Evolutionary conservation across 2,888 invertebrate species (phyloP).

Genomic region (Lamellibrachia satsuma): DNA sequence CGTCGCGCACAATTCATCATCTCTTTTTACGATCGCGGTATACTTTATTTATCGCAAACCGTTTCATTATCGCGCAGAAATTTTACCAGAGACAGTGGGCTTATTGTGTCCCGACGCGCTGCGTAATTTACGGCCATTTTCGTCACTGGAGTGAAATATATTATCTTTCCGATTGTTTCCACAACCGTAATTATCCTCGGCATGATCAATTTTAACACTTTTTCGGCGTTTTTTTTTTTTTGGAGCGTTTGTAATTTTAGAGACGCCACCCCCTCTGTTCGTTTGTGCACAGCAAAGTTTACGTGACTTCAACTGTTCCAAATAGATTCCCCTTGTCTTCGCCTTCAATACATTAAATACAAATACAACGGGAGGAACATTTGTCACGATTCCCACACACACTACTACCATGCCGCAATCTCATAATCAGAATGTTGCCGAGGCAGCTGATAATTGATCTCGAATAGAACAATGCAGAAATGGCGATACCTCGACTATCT

Average conservation of each 20-base stretch:
- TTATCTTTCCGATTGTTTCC: not conserved
- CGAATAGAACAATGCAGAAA: conserved; percentile 1
- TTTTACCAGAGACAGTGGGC: not conserved
- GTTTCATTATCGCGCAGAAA: not conserved
- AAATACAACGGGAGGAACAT: not conserved
- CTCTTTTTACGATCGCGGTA: not conserved
- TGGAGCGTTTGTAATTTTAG: no score
- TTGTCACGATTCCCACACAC: not conserved
- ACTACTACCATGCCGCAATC: not conserved
- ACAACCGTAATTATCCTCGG: not conserved
- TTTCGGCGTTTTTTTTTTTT: not conserved
- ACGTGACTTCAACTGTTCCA: not conserved
- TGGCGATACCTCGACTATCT: not conserved
- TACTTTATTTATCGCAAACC: conserved; percentile 17
- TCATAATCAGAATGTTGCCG: not conserved
- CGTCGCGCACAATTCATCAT: not conserved
- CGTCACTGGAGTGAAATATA: not conserved
- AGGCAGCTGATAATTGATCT: conserved; percentile 8
- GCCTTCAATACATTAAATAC: not conserved
- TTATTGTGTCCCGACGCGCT: not conserved
- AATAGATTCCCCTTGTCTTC: not conserved
- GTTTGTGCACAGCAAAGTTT: not conserved
- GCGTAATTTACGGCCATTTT: not conserved
- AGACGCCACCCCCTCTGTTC: not conserved
- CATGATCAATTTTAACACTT: not conserved